Evolutionary conservation across 2,888 invertebrate genomes (phyloP), one percentile per base, ranked within the genome.

Genomic region (Galerucella nymphaeae): DNA sequence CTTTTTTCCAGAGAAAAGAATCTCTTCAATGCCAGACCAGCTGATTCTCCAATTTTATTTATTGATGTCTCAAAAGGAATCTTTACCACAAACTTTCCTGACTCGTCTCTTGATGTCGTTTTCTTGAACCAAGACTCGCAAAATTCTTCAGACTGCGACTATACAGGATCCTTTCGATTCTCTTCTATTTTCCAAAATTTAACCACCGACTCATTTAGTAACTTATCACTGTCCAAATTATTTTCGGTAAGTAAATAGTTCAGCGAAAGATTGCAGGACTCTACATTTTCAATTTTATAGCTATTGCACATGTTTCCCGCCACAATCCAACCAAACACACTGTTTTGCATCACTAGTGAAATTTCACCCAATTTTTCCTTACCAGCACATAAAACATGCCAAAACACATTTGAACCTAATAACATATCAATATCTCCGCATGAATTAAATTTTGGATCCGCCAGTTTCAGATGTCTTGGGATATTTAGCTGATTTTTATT

Each of bases 371-470:
- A 23, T 6, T 18, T 45, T 42, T 53, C 45, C 55, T 70, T 64
- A 30, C 70, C 64, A 30, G 62, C 23, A 53, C 64, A 45, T 23
- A 73, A 4, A 20, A 66, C 45, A 45, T 57, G 50, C 70, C 73
- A 70, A 65, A 70, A 73, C 48, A 72, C 67, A 68, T 38, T 53
- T n/a, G 68, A 68, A n/a, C 72, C 64, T 48, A 72, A 55, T 42
- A 72, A 57, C 11, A 72, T 59, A 50, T 72, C 72, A n/a, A 72
- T 64, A 5, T 72, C n/a, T n/a, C n/a, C 30, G 13, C 38, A 55
- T 4, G 23, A 64, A 30, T 68, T 62, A 48, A 68, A 68, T 30
- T 23, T 42, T 41, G 68, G 68, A 16, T 68, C 68, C 18, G 68
- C 68, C 42, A 68, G 20, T 61, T 68, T 61, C 13, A 45, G 30